phyloP scores from a whole-genome alignment of 2,888 invertebrate species.

The Tipula helvola region DNA sequence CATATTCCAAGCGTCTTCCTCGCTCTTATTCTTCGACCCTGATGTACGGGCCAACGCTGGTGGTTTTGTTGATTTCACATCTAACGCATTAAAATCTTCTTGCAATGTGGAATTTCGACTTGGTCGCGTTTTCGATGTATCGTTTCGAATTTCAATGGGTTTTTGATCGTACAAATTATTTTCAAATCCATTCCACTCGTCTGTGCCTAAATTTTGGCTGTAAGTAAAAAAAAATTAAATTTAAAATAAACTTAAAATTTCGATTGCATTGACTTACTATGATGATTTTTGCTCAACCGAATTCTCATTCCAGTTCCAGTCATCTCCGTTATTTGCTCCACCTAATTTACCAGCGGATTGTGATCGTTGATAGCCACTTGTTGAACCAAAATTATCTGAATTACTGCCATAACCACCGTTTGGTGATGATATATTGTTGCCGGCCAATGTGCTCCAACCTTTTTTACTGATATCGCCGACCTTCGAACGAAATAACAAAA shows the following conservation, averaged over 20 bases:
- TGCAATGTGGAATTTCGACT: slow-evolving; percentile 17
- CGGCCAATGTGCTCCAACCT: slow-evolving; percentile 50
- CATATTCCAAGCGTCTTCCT: slow-evolving; percentile 49
- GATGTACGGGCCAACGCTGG: slow-evolving; percentile 16
- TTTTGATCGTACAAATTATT: background rate
- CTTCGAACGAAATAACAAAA: slow-evolving; percentile 28
- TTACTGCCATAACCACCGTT: slow-evolving; percentile 30
- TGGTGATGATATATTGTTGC: slow-evolving; percentile 39
- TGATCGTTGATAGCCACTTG: slow-evolving; percentile 29
- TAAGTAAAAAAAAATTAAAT: background rate
- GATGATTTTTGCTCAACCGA: slow-evolving; percentile 17
- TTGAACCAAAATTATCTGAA: slow-evolving; percentile 18
- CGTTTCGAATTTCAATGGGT: slow-evolving; percentile 18
- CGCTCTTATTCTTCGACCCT: slow-evolving; percentile 36
- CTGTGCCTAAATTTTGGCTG: slow-evolving; percentile 18
- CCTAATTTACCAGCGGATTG: slow-evolving; percentile 27
- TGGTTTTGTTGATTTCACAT: slow-evolving; percentile 30
- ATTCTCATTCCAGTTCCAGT: slow-evolving; percentile 30
- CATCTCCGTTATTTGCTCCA: slow-evolving; percentile 18
- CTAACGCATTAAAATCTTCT: slow-evolving; percentile 29
- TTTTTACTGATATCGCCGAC: slow-evolving; percentile 53
- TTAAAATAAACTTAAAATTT: background rate
- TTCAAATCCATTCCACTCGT: slow-evolving; percentile 34
- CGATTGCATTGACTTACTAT: slow-evolving; percentile 10
- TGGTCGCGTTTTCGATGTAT: slow-evolving; percentile 10